Evolutionary conservation across 2,888 invertebrate genomes (phyloP).

Genomic region (Parthenolecanium corni): DNA sequence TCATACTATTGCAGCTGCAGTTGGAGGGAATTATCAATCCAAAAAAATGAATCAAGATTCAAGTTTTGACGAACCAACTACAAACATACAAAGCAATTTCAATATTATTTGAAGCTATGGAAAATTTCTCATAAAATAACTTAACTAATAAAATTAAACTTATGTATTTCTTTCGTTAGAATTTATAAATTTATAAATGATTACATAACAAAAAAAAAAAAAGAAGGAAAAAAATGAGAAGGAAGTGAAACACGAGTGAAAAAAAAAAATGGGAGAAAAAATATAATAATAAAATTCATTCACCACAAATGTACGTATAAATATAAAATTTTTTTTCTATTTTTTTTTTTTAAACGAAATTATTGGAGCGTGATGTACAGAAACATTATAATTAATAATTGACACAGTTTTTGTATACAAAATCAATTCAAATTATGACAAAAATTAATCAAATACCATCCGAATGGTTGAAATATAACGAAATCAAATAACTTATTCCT

Average conservation of each 20-base stretch:
- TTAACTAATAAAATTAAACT: no score
- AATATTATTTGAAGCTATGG: no score
- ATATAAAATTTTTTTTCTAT: constrained; percentile 11
- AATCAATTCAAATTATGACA: constrained; percentile 12
- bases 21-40: constrained; percentile 19
- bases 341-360: constrained; percentile 12
- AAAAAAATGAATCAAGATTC: constrained; percentile 7
- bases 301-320: constrained; percentile 3
- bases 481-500: background rate
- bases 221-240: no score
- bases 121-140: no score
- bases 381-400: constrained; percentile 19
- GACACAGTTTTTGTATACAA: constrained; percentile 15
- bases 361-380: constrained; percentile 18
- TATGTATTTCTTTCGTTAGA: background rate
- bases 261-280: background rate
- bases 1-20: constrained; percentile 8
- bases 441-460: background rate
- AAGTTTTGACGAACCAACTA: background rate
- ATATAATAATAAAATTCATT: constrained; percentile 8
- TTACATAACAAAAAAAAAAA: no score
- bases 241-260: no score
- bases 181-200: constrained; percentile 16
- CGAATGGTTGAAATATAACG: constrained; percentile 4
- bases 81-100: no score